A percentile compares a stretch with the other conserved stretches of the same genome.
Evolutionary conservation across 1,140 invertebrate species (phyloP).

Genomic region (Pararge aegeria): DNA sequence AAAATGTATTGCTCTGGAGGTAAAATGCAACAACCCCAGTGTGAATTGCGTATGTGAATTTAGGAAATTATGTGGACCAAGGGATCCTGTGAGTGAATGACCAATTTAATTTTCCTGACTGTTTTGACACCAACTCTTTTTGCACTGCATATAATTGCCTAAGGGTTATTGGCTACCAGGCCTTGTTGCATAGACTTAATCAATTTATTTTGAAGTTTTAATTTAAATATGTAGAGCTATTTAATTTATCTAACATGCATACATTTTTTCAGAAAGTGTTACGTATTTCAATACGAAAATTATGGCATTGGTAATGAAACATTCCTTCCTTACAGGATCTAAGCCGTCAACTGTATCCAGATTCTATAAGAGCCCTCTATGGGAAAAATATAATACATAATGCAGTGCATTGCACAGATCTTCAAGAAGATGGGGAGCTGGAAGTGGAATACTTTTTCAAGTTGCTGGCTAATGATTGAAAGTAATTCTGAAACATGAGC

Average conservation of each 20-base stretch:
- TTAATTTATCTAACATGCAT: too few species aligned
- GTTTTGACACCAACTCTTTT: too few species aligned
- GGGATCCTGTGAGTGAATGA: slow-evolving; percentile 87
- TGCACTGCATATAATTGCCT: too few species aligned
- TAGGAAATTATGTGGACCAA: slow-evolving; percentile 91
- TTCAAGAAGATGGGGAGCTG: slow-evolving; percentile 90
- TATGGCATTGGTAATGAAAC: too few species aligned
- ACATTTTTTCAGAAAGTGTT: too few species aligned
- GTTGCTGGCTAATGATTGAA: slow-evolving; percentile 77
- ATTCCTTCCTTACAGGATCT: slow-evolving; percentile 91
- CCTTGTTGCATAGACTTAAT: too few species aligned
- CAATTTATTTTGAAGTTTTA: too few species aligned
- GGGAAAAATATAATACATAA: slow-evolving; percentile 91
- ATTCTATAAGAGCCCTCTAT: slow-evolving; percentile 91
- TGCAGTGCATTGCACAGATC: slow-evolving; percentile 95
- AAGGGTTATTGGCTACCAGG: too few species aligned
- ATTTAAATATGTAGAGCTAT: too few species aligned
- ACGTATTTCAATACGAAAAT: too few species aligned
- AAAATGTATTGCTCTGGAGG: slow-evolving; percentile 91
- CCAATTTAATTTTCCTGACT: too few species aligned
- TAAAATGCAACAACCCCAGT: slow-evolving; percentile 81
- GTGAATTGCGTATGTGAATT: slow-evolving; percentile 86
- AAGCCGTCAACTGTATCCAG: slow-evolving; percentile 90
- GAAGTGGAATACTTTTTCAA: slow-evolving; percentile 93
- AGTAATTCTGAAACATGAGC: slow-evolving; percentile 16